These are phyloP conservation scores for Motacilla alba DNA, from an alignment of 2,113 vertebrate genomes.

Conservation along the genomic window DNA sequence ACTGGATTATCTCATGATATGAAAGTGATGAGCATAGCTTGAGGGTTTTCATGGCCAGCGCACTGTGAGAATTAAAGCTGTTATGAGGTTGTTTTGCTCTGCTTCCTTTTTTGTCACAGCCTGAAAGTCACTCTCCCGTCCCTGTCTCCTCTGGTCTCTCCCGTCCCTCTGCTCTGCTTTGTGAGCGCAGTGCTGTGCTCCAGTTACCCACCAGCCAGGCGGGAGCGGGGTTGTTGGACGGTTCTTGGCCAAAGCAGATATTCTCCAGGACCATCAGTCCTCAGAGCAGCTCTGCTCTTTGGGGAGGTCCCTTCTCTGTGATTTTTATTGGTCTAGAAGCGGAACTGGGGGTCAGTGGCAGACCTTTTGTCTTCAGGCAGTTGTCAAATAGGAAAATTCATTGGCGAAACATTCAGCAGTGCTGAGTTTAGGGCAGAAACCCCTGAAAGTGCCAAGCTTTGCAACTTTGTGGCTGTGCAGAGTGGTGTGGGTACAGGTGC, in stretches of 20 bases:
- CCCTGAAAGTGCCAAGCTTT: not conserved
- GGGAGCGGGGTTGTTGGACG: not conserved
- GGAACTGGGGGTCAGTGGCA: not conserved
- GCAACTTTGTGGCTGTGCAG: not conserved
- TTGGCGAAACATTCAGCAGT: not conserved
- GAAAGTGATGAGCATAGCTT: not conserved
- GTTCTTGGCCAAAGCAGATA: not conserved
- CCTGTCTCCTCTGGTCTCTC: not conserved
- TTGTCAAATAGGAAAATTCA: not conserved
- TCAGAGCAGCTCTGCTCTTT: not conserved
- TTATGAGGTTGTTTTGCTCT: not conserved
- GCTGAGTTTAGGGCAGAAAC: not conserved
- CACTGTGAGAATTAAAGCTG: not conserved
- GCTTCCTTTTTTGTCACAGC: not conserved
- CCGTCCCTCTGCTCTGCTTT: not conserved
- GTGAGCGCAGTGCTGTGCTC: not conserved
- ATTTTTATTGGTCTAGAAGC: not conserved
- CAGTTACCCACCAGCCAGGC: not conserved
- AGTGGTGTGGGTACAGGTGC: not conserved
- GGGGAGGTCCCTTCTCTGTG: not conserved
- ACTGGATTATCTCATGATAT: not conserved
- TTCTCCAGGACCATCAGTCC: too few relatives aligned
- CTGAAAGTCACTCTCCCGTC: not conserved
- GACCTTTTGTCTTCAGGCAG: not conserved
- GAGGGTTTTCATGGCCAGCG: not conserved